phyloP scores from a whole-genome alignment of 2,113 vertebrate species.

The Cynoglossus semilaevis region DNA sequence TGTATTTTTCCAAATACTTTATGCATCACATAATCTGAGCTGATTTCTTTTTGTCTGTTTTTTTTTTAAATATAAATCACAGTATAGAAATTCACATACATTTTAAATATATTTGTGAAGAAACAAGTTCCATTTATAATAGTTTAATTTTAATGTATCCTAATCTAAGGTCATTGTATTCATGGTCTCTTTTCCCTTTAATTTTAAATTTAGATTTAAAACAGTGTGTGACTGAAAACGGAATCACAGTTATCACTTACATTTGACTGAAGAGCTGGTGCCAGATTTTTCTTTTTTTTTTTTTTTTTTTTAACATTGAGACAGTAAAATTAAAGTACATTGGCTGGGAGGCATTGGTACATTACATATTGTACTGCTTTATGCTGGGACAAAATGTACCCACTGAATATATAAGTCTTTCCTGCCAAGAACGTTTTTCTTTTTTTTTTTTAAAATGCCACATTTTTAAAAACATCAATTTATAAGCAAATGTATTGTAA shows the following conservation, averaged over 20 bases:
- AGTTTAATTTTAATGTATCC: background rate
- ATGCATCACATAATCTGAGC: no score
- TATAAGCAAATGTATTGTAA: no score
- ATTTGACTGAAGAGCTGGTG: background rate
- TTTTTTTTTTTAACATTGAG: slow-evolving; percentile 13
- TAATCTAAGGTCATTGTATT: background rate
- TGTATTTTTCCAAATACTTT: background rate
- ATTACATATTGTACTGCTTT: slow-evolving; percentile 25
- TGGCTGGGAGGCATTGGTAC: slow-evolving; percentile 15
- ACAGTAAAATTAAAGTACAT: slow-evolving; percentile 21
- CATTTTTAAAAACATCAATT: no score
- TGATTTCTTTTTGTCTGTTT: no score
- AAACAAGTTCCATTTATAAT: slow-evolving; percentile 1
- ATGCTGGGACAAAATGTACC: slow-evolving; percentile 14
- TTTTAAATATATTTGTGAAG: background rate
- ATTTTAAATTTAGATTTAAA: slow-evolving; percentile 4
- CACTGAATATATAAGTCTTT: slow-evolving; percentile 22
- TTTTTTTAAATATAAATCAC: no score
- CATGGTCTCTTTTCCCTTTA: background rate
- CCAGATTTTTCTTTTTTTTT: background rate
- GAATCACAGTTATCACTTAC: background rate
- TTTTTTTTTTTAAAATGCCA: no score
- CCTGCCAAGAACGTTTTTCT: slow-evolving; percentile 19
- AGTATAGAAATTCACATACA: no score
- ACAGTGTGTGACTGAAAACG: slow-evolving; percentile 6